A percentile compares a stretch with the other conserved stretches of the same genome.
phyloP scores from a whole-genome alignment of 2,888 invertebrate species.

The Kryphioiulus occultus region DNA sequence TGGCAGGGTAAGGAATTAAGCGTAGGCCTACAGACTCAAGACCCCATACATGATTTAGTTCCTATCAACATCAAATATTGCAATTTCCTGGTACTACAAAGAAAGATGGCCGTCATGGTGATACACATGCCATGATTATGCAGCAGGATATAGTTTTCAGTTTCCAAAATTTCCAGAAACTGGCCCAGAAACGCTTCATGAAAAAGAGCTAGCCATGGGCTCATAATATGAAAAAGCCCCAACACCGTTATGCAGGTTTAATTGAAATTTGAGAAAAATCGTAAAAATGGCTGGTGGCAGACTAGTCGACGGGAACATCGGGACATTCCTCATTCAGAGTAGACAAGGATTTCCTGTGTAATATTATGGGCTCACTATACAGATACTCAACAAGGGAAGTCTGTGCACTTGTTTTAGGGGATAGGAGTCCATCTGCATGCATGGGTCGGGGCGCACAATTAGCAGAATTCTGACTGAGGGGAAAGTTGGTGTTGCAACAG shows the following conservation, averaged over 20 bases:
- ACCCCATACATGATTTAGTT: no score
- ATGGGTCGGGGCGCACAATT: background rate
- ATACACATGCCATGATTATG: no score
- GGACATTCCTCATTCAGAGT: background rate
- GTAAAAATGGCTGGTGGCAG: background rate
- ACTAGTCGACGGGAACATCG: background rate
- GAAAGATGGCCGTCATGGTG: no score
- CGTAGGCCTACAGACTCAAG: no score
- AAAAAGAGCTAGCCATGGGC: background rate
- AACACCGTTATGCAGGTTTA: background rate
- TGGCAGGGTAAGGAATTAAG: no score
- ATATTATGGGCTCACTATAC: background rate
- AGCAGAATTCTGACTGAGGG: background rate
- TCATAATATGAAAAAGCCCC: background rate
- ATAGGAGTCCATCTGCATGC: background rate
- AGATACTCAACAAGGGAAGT: background rate
- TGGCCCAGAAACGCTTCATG: background rate
- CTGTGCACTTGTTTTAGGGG: background rate
- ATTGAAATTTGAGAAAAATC: slow-evolving; percentile 10
- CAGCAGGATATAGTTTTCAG: no score
- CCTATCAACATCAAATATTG: no score
- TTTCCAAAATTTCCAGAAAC: background rate
- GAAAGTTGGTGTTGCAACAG: background rate
- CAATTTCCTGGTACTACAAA: no score
- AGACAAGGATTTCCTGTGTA: background rate